Percentiles rank a stretch among this genome's conserved stretches.
Conservation (phyloP, 2,888 invertebrate species). For the Euphydryas editha region DNA sequence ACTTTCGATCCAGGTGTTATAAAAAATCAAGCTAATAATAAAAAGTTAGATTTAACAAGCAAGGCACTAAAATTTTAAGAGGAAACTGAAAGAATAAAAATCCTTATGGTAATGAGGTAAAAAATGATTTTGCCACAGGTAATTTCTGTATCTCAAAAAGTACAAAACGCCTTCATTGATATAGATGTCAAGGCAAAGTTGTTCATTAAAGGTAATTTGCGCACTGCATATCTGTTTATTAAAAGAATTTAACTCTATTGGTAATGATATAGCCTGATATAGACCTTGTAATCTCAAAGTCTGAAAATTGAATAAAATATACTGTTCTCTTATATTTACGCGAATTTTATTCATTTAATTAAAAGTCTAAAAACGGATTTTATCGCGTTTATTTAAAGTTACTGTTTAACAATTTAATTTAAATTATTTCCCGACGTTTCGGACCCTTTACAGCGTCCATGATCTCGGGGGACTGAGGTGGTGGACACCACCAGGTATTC, state of each 20-base stretch:
- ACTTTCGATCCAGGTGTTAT: too few species aligned
- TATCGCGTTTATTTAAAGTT: too few species aligned
- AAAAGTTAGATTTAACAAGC: not conserved
- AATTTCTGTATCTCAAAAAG: slow-evolving; percentile 17
- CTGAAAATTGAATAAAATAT: not conserved
- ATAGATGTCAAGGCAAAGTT: slow-evolving; percentile 50
- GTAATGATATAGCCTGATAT: not conserved
- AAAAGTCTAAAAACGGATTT: too few species aligned
- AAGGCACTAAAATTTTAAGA: slow-evolving; percentile 2
- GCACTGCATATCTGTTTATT: not conserved
- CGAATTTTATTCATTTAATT: too few species aligned
- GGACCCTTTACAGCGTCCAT: too few species aligned
- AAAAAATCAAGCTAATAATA: too few species aligned
- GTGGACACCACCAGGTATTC: too few species aligned
- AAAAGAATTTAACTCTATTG: not conserved
- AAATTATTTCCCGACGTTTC: too few species aligned
- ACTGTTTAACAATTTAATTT: too few species aligned
- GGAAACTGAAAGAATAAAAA: not conserved
- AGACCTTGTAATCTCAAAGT: not conserved
- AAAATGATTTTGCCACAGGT: slow-evolving; percentile 12
- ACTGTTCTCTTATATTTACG: too few species aligned
- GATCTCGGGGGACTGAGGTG: too few species aligned
- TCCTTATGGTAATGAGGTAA: not conserved
- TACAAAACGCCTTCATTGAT: slow-evolving; percentile 35
- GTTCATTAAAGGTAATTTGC: not conserved